These are phyloP conservation scores for Eurytoma californica DNA, from an alignment of 2,888 invertebrate genomes.

Conservation along the genomic window DNA sequence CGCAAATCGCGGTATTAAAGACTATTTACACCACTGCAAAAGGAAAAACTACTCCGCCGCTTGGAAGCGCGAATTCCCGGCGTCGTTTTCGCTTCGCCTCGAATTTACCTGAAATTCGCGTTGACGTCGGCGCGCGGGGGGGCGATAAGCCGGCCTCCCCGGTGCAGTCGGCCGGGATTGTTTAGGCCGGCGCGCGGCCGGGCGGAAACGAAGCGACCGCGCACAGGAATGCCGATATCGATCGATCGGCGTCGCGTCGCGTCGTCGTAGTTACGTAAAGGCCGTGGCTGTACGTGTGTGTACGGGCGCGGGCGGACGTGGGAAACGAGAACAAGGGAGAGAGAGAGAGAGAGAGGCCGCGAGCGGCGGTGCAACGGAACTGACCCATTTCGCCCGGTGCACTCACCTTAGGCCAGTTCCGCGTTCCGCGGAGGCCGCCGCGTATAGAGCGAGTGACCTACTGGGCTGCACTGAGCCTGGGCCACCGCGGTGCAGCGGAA, in stretches of 20 bases:
- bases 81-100: too few relatives aligned
- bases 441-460: not conserved
- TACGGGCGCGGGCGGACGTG: not conserved
- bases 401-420: constrained; percentile 1
- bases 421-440: constrained; percentile 12
- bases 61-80: too few relatives aligned
- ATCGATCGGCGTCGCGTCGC: not conserved
- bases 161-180: not conserved
- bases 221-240: not conserved
- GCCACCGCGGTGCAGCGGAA: not conserved
- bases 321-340: constrained; percentile 11
- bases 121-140: too few relatives aligned
- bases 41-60: too few relatives aligned
- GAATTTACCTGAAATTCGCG: too few relatives aligned
- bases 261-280: constrained; percentile 4
- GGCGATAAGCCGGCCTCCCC: not conserved
- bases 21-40: too few relatives aligned
- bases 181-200: not conserved
- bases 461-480: not conserved
- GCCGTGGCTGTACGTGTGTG: not conserved
- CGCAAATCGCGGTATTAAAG: too few relatives aligned
- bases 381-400: constrained; percentile 23
- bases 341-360: not conserved
- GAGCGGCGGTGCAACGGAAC: constrained; percentile 13
- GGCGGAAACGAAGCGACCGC: not conserved